Evolutionary conservation across 1,140 invertebrate genomes (phyloP), one percentile per base, ranked within the genome.

Genomic region (Leguminivora glycinivorella): DNA sequence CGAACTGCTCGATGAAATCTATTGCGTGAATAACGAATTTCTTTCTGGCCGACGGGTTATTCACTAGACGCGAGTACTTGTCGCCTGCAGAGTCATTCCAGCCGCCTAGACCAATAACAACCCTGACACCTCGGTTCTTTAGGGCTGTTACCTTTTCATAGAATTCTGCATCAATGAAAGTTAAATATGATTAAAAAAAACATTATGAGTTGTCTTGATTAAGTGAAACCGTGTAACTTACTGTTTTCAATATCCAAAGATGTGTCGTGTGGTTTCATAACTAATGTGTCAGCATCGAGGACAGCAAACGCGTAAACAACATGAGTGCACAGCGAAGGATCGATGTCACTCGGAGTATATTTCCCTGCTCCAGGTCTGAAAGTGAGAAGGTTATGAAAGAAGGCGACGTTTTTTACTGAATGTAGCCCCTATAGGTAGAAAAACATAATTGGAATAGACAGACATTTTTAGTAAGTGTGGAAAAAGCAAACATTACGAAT

Each of bases 231-330:
- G 7, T 22, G 47, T 12, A 66, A 93, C 93, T 92, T 93, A 96
- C 95, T 95, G 84, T 97, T 97, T 86, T 97, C 96, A 79, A 95
- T 93, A 87, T 98, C 97, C 0, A 96, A 95, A 96, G 96, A 98
- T 4, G 96, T 95, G 84, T 98, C 97, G 79, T 97, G 96, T 0
- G 96, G 94, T 82, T 96, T 97, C 40, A 98, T 96, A 0, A 95
- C 94, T 0, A 98, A 87, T 9, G 94, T 93, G 0, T 95, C 94
- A 12, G 93, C 94, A 81, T 97, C 96, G 12, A 98, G 87, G 1
- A 97, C 96, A 0, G 97, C 97, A 84, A 98, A 99, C 1, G 97
- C 97, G 79, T 98, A 98, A 2, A 98, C 95, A 69, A 98, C 95
- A 79, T 98, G 98, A 0, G 97, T 98, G 78, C 98, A 98, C 0